phyloP scores from a whole-genome alignment of 2,888 invertebrate species.

The Eristalinus sepulchralis region DNA sequence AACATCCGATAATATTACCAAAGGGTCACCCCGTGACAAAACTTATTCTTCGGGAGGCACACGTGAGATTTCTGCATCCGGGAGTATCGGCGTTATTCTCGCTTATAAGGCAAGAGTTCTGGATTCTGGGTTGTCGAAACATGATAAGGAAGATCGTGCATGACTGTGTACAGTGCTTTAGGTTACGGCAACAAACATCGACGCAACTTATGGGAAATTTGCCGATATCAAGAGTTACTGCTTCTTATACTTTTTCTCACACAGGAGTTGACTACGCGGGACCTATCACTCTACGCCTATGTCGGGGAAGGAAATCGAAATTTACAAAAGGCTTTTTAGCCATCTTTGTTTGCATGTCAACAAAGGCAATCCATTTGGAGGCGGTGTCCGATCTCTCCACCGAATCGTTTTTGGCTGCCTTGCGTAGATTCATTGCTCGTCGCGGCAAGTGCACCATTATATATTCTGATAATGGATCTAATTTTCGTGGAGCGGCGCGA shows the following conservation, averaged over 20 bases:
- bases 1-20: too few relatives aligned
- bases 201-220: constrained; percentile 43
- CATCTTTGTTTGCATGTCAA: constrained; percentile 55
- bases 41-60: too few relatives aligned
- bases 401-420: too few relatives aligned
- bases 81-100: constrained; percentile 21
- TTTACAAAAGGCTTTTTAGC: constrained; percentile 41
- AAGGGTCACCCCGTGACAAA: too few relatives aligned
- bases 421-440: too few relatives aligned
- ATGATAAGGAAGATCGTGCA: constrained; percentile 37
- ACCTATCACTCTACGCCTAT: constrained; percentile 35
- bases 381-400: too few relatives aligned
- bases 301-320: constrained; percentile 28
- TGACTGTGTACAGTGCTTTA: constrained; percentile 46
- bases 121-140: constrained; percentile 42
- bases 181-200: constrained; percentile 18
- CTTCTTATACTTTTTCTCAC: too few relatives aligned
- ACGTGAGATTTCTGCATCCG: constrained; percentile 22
- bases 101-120: constrained; percentile 37
- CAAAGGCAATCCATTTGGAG: too few relatives aligned
- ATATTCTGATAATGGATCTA: too few relatives aligned
- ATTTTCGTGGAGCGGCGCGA: constrained; percentile 54
- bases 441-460: too few relatives aligned
- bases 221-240: constrained; percentile 6
- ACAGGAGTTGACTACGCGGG: constrained; percentile 39